Evolutionary conservation across 2,797 vertebrate genomes (phyloP).

Genomic region (Morus bassanus): DNA sequence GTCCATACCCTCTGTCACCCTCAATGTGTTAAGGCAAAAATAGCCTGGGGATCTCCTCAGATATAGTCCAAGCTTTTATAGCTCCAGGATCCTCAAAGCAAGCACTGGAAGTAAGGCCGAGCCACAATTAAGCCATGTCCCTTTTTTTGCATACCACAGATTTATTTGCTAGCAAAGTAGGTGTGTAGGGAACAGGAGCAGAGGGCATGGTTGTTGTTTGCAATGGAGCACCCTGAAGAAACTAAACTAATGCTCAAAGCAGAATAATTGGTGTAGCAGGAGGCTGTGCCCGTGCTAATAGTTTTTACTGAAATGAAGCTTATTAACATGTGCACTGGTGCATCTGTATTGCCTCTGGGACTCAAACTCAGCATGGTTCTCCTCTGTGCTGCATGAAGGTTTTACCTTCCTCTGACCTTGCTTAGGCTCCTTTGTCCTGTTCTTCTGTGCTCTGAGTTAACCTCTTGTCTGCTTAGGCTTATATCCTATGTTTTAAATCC

Average conservation of each 20-base stretch:
- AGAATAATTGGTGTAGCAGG: slow-evolving; percentile 55
- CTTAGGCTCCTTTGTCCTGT: slow-evolving; percentile 49
- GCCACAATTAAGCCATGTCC: neutral
- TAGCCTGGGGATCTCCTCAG: neutral
- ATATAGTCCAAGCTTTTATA: neutral
- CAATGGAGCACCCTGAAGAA: slow-evolving; percentile 21
- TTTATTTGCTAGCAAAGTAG: neutral
- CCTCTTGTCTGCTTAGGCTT: slow-evolving; percentile 27
- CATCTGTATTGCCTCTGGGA: slow-evolving; percentile 69
- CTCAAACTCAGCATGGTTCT: slow-evolving; percentile 38
- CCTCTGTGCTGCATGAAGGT: slow-evolving; percentile 7
- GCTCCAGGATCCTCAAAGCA: neutral
- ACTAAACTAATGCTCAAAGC: neutral
- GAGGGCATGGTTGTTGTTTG: neutral
- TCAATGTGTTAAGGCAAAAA: neutral
- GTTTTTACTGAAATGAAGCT: slow-evolving; percentile 64
- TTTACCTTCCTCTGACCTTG: slow-evolving; percentile 70
- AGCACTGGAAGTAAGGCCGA: neutral
- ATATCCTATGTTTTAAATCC: neutral
- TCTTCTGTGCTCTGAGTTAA: slow-evolving; percentile 38
- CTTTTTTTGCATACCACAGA: neutral
- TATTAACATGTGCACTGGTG: slow-evolving; percentile 69
- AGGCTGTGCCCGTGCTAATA: slow-evolving; percentile 54
- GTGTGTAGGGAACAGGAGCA: neutral
- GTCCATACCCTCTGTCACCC: too few relatives aligned